A percentile compares a stretch with the other conserved stretches of the same genome.
These are phyloP conservation scores for Brachypteracias leptosomus DNA, from an alignment of 2,113 vertebrate genomes.

Conservation along the genomic window DNA sequence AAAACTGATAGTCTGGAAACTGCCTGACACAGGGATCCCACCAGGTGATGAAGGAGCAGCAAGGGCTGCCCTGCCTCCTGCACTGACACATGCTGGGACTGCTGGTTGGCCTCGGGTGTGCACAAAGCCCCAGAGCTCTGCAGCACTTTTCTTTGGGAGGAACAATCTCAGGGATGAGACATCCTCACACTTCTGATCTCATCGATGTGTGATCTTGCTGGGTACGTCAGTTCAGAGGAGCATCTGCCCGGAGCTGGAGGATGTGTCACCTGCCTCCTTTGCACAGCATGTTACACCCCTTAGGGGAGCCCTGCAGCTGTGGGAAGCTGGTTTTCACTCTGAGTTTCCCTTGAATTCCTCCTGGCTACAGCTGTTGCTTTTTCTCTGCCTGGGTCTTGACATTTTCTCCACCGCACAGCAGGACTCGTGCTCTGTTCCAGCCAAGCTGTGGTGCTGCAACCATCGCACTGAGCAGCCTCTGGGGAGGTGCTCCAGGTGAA, in stretches of 20 bases:
- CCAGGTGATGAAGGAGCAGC: neutral
- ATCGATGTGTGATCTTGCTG: neutral
- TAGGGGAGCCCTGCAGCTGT: neutral
- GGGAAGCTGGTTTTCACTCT: neutral
- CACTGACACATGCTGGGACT: neutral
- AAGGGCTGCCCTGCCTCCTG: neutral
- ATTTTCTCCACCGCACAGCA: neutral
- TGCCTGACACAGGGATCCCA: neutral
- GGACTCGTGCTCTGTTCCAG: neutral
- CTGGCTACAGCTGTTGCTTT: neutral
- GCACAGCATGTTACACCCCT: neutral
- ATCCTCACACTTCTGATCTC: conserved; percentile 10
- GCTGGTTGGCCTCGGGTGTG: neutral
- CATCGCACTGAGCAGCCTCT: neutral
- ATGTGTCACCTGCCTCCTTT: neutral
- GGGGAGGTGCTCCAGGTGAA: neutral
- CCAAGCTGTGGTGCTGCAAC: neutral
- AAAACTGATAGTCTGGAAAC: neutral
- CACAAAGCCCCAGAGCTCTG: neutral
- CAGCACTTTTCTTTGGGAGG: neutral
- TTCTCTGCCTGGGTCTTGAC: neutral
- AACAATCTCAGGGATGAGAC: neutral
- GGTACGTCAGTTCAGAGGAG: neutral
- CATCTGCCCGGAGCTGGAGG: conserved; percentile 14
- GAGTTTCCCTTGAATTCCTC: neutral